Conservation (phyloP, 2,797 vertebrate species). For the Protosalanx chinensis region DNA sequence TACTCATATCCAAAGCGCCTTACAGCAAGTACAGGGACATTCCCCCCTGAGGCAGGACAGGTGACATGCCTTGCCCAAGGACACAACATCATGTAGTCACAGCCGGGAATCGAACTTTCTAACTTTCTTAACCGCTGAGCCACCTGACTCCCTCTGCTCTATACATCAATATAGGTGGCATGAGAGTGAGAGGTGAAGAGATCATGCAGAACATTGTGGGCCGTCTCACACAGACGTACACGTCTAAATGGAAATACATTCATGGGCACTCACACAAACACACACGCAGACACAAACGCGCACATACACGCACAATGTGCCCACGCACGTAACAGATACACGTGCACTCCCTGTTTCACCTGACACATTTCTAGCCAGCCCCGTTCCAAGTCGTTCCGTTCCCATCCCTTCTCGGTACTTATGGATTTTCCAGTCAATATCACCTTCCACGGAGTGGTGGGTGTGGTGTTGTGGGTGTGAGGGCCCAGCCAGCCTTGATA, state of each 20-base stretch:
- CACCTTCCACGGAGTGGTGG: constrained; percentile 59
- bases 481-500: constrained; percentile 24
- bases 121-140: too few relatives aligned
- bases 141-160: too few relatives aligned
- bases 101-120: too few relatives aligned
- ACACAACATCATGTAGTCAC: too few relatives aligned
- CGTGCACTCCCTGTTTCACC: constrained; percentile 40
- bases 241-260: constrained; percentile 33
- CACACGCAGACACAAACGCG: constrained; percentile 12
- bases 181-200: constrained; percentile 35
- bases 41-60: too few relatives aligned
- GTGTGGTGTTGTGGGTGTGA: constrained; percentile 42
- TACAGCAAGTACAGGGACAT: too few relatives aligned
- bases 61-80: too few relatives aligned
- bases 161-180: too few relatives aligned
- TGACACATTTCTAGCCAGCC: constrained; percentile 50
- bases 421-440: constrained; percentile 78
- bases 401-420: constrained; percentile 72
- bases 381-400: constrained; percentile 67
- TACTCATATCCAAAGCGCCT: too few relatives aligned
- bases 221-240: constrained; percentile 40
- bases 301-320: neutral
- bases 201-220: neutral
- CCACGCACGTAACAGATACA: neutral
- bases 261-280: neutral